Evolutionary conservation across 2,797 vertebrate genomes (phyloP).

Genomic region (Coregonus ussuriensis): DNA sequence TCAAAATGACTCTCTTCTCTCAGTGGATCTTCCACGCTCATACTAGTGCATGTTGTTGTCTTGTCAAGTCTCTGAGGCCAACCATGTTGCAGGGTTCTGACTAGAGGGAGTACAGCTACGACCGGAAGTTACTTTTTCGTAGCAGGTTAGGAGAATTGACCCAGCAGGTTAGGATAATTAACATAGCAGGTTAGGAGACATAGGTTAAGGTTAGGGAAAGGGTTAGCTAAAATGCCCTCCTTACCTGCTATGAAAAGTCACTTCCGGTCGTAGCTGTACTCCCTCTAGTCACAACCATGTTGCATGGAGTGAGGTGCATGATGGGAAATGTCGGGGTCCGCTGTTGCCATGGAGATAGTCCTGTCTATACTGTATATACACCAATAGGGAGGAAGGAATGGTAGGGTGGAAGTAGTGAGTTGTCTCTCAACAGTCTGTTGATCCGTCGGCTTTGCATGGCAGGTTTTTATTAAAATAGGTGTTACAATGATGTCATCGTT

Average conservation of each 20-base stretch:
- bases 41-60: conserved; percentile 67
- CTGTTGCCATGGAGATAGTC: conserved; percentile 72
- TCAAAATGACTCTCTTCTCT: conserved; percentile 47
- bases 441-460: conserved; percentile 72
- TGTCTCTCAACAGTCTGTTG: conserved; percentile 37
- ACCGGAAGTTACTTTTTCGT: too few relatives aligned
- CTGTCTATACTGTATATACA: conserved; percentile 38
- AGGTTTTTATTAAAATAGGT: conserved; percentile 34
- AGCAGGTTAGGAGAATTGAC: too few relatives aligned
- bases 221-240: too few relatives aligned
- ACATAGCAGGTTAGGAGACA: too few relatives aligned
- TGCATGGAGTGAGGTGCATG: conserved; percentile 77
- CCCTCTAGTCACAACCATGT: conserved; percentile 43
- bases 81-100: too few relatives aligned
- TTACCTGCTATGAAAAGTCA: too few relatives aligned
- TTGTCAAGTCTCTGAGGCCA: conserved; percentile 59
- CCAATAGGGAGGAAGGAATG: conserved; percentile 27
- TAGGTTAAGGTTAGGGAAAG: too few relatives aligned
- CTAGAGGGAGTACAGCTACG: too few relatives aligned
- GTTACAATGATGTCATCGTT: conserved; percentile 68
- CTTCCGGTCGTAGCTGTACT: neutral
- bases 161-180: too few relatives aligned
- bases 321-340: conserved; percentile 54
- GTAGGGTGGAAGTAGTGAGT: conserved; percentile 24
- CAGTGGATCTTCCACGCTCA: conserved; percentile 43